phyloP scores from a whole-genome alignment of 2,888 invertebrate species.

The Philhelius pedissequus region DNA sequence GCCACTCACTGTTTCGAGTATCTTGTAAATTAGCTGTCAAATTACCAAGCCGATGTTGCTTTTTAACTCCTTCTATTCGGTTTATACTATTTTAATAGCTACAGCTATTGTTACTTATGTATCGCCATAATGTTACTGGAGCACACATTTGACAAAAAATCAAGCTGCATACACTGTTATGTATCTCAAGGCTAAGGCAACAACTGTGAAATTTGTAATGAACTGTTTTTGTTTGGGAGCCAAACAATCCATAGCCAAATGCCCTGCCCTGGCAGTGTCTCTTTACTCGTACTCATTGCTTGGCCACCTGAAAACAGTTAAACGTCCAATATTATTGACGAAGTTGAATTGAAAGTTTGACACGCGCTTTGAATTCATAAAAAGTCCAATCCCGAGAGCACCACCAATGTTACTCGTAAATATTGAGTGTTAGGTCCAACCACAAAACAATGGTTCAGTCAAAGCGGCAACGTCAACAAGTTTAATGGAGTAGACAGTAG shows the following conservation, averaged over 20 bases:
- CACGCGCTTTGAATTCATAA: constrained; percentile 63
- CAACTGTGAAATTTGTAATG: constrained; percentile 58
- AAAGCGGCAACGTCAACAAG: constrained; percentile 1
- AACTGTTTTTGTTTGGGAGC: not conserved
- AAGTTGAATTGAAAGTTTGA: constrained; percentile 62
- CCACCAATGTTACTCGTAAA: not conserved
- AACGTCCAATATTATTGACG: constrained; percentile 53
- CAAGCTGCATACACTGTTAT: constrained; percentile 26
- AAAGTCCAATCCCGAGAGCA: not conserved
- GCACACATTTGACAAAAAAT: constrained; percentile 10
- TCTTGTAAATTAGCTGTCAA: constrained; percentile 41
- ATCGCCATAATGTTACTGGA: constrained; percentile 14
- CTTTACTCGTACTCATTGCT: constrained; percentile 23
- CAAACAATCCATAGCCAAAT: not conserved
- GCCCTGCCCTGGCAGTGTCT: constrained; percentile 15
- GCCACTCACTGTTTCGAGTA: constrained; percentile 41
- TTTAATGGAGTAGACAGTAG: not conserved
- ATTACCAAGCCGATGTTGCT: constrained; percentile 14
- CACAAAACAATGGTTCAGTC: constrained; percentile 26
- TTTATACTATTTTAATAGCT: constrained; percentile 17
- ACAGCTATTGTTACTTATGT: constrained; percentile 42
- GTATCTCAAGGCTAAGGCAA: constrained; percentile 64
- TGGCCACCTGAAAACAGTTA: constrained; percentile 59
- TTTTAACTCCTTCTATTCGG: not conserved
- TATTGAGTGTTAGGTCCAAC: not conserved